A percentile compares a stretch with the other conserved stretches of the same genome.
Conservation (phyloP, 1,140 invertebrate genomes). For the Trachelipus rathkii region DNA sequence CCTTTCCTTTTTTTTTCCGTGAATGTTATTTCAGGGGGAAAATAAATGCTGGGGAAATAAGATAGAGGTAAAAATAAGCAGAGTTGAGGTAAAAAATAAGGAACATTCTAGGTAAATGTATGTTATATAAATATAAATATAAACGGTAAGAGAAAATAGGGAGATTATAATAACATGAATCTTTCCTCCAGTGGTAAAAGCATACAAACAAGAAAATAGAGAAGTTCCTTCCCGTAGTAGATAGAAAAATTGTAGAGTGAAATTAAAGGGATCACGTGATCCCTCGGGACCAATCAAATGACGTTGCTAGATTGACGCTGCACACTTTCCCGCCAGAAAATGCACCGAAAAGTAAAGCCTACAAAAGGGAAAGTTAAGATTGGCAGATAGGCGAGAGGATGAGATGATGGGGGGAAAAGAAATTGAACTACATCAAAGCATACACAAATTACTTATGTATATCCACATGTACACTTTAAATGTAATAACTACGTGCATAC, state of each 20-base stretch:
- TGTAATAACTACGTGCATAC: no score
- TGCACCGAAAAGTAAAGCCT: slow-evolving; percentile 17
- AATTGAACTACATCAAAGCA: not conserved
- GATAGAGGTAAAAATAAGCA: no score
- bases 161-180: no score
- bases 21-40: no score
- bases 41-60: no score
- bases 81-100: no score
- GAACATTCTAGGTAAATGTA: no score
- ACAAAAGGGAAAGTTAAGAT: not conserved
- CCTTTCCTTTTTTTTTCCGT: no score
- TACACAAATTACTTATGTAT: not conserved
- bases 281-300: slow-evolving; percentile 5
- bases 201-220: not conserved
- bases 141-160: no score
- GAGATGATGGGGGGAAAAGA: not conserved
- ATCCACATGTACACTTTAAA: no score
- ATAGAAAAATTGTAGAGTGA: not conserved
- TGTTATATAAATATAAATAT: no score
- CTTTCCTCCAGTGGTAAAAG: no score
- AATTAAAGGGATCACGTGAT: slow-evolving; percentile 8
- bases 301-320: not conserved
- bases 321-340: slow-evolving; percentile 7
- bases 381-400: not conserved
- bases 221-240: not conserved